These are phyloP conservation scores for Cerceris rybyensis DNA, from an alignment of 2,888 invertebrate genomes.

Conservation along the genomic window DNA sequence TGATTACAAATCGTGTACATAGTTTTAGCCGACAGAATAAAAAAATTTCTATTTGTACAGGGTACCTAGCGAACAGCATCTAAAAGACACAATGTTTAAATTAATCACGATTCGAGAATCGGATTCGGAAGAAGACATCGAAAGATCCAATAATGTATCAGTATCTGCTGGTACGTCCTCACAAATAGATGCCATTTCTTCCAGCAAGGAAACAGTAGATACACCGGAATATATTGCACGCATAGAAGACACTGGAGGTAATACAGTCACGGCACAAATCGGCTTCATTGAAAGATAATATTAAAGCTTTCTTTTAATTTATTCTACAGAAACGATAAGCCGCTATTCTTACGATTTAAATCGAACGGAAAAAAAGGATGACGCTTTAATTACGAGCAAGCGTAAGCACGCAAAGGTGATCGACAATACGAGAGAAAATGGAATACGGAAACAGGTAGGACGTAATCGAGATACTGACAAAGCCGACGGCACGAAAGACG, in stretches of 20 bases:
- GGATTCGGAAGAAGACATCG: slow-evolving; percentile 51
- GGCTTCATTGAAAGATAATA: background rate
- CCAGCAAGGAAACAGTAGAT: background rate
- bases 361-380: background rate
- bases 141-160: slow-evolving; percentile 13
- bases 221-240: background rate
- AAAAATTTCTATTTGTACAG: slow-evolving; percentile 29
- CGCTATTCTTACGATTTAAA: slow-evolving; percentile 35
- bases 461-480: too few species aligned
- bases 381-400: background rate
- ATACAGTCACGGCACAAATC: slow-evolving; percentile 4
- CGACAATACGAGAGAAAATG: background rate
- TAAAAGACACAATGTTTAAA: slow-evolving; percentile 69
- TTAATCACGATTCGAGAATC: slow-evolving; percentile 61
- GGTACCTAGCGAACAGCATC: slow-evolving; percentile 18
- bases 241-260: slow-evolving; percentile 62
- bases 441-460: background rate
- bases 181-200: background rate
- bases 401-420: background rate
- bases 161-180: background rate
- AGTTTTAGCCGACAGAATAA: background rate
- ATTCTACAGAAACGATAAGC: slow-evolving; percentile 50
- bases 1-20: background rate
- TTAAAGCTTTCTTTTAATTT: slow-evolving; percentile 5
- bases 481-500: too few species aligned